Base-by-base conservation (phyloP, 2,888 invertebrate species). In the Patella ulyssiponensis region DNA sequence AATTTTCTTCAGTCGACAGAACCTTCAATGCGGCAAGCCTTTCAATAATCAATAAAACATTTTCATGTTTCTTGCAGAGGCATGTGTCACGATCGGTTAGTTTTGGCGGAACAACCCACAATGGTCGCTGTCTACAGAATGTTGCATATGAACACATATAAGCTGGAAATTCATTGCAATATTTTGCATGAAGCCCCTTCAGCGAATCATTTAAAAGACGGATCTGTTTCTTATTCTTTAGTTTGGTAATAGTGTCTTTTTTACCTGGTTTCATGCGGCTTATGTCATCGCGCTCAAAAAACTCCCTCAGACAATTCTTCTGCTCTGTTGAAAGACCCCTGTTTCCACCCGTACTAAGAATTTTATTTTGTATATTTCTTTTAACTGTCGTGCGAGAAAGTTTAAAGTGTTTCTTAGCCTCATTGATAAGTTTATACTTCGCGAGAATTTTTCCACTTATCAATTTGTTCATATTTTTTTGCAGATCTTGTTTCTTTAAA, bases 81-180 rank as follows among this genome's bases (percentile, higher is more conserved):
- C 84, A 82, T 3, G 83, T 83, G 23, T 84, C 80, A 69, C 83
- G 78, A 76, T 82, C 82, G 72, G 73, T 77, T 23, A 78, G 51
- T 76, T 58, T 58, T 51, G 84, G 77, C 15, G 70, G 54, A 5
- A 76, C 27, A 11, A 83, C 75, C 78, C 80, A 82, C 74, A 85
- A 84, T 53, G 82, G 82, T n/a, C 79, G 72, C 52, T 81, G 54
- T 54, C 79, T 64, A 69, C 82, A 79, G 70, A 85, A 83, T 14
- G 76, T 51, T 0, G 82, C 74, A 58, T 81, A 83, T 33, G 77
- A 80, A 11, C 82, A 91, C 44, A 72, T 77, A 1, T 51, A n/a
- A 12, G 23, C n/a, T 0, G 64, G 69, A 58, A 74, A 73, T 72
- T 84, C 79, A 12, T 64, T 12, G 1, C 69, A 3, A 78, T 71